Base-by-base conservation (phyloP, 2,797 vertebrate genomes). In the Gallinago stenura region DNA sequence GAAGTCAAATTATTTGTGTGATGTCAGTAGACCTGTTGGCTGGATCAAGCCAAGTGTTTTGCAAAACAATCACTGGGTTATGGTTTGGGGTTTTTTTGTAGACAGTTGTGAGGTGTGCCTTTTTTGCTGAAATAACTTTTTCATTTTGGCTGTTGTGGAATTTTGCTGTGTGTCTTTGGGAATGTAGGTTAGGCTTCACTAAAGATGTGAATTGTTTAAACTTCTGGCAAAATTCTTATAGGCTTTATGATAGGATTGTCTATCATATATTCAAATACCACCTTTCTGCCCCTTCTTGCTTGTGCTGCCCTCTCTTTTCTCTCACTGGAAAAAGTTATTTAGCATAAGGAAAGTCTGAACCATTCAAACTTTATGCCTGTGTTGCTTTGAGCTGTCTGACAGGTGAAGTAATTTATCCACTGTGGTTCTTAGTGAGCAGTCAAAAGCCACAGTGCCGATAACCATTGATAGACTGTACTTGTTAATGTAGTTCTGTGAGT, bases 401-500 rank as follows among this genome's bases (percentile, higher is more conserved):
- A 96, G 91, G 95, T 96, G 90, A 79, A 86, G 81, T 96, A 95
- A 95, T 95, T 94, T 90, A 95, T 91, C 65, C 66, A 68, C 92
- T 94, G 93, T 95, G 90, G 90, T 85, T 94, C 93, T 87, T 89
- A 94, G 87, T 91, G 88, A 95, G 73, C 88, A 92, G 90, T 95
- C 94, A 96, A 94, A 97, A 95, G 87, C 93, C 93, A 96, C 87
- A 91, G 83, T 87, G 58, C 91, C 31, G 25, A 90, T 96, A 97
- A 95, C 93, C 93, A 95, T 89, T 93, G 93, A 96, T 95, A 93
- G 89, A 75, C 91, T 95, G 69, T 95, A 92, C 62, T 94, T 87
- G 79, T 97, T 94, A 88, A 91, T 94, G 64, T 92, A 66, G 82
- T 96, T 91, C 80, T 93, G 7, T 79, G 88, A 93, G 90, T 86